A percentile compares a stretch with the other conserved stretches of the same genome.
Conservation (phyloP, 2,113 vertebrate genomes). For the Ammodytes dubius region DNA sequence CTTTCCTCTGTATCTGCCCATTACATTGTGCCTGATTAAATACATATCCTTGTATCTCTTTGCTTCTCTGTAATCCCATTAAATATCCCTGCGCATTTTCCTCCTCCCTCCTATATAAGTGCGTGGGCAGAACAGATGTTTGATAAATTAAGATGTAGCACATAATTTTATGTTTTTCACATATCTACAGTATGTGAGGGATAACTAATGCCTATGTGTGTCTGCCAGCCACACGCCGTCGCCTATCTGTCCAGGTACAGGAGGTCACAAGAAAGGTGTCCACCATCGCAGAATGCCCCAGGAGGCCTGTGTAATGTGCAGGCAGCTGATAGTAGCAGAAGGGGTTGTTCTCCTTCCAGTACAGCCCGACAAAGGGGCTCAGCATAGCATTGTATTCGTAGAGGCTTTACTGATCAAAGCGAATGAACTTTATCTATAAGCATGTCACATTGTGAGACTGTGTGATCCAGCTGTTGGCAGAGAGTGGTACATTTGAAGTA, state of each 20-base stretch:
- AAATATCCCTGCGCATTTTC: background rate
- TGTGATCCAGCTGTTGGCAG: slow-evolving; percentile 7
- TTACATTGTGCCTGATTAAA: background rate
- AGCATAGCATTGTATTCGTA: background rate
- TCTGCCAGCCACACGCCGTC: background rate
- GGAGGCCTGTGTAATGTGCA: slow-evolving; percentile 11
- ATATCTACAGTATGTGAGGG: background rate
- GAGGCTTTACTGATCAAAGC: slow-evolving; percentile 17
- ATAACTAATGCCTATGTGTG: background rate
- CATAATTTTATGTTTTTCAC: too few relatives aligned
- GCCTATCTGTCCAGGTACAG: slow-evolving; percentile 39
- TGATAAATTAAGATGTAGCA: too few relatives aligned
- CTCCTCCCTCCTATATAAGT: background rate
- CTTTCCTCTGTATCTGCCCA: background rate
- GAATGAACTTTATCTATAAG: slow-evolving; percentile 24
- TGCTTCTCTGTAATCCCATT: background rate
- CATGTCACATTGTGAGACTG: slow-evolving; percentile 17
- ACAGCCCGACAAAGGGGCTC: background rate
- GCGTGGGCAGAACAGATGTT: background rate
- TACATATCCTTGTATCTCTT: background rate
- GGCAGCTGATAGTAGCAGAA: slow-evolving; percentile 46
- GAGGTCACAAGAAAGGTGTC: slow-evolving; percentile 27
- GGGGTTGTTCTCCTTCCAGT: slow-evolving; percentile 35
- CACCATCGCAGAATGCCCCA: background rate
- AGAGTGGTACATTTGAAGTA: background rate